Evolutionary conservation across 2,888 invertebrate genomes (phyloP).

Genomic region (Yponomeuta malinellus): DNA sequence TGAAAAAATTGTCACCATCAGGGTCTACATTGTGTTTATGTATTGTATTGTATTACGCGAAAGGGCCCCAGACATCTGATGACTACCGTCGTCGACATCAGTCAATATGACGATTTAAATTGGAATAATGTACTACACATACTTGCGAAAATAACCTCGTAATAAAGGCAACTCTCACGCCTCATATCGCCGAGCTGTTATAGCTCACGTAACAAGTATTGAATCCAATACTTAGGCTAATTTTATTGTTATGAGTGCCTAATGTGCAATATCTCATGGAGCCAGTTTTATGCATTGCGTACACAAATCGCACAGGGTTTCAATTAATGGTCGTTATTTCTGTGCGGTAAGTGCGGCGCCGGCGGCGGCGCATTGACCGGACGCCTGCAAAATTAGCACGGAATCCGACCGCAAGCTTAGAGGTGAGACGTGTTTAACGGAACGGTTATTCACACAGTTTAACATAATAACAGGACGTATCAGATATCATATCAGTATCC

Average conservation of each 20-base stretch:
- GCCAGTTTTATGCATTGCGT: conserved; percentile 47
- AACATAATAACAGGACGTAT: no score
- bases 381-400: conserved; percentile 56
- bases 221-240: conserved; percentile 17
- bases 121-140: no score
- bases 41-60: no score
- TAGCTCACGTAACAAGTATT: background rate
- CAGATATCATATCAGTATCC: no score
- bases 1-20: no score
- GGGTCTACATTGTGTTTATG: no score
- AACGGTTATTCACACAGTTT: no score
- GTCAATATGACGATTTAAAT: no score
- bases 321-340: conserved; percentile 61
- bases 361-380: conserved; percentile 59
- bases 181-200: background rate
- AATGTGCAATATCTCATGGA: conserved; percentile 34
- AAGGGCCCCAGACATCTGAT: no score
- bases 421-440: no score
- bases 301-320: conserved; percentile 45
- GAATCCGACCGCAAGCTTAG: conserved; percentile 36
- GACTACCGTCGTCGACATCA: no score
- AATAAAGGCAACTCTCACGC: background rate
- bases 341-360: conserved; percentile 34
- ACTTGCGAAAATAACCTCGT: background rate
- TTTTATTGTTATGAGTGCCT: conserved; percentile 11